Percentiles rank a stretch among this genome's conserved stretches.
Evolutionary conservation across 2,797 vertebrate species (phyloP).

Genomic region (Glossophaga mutica): DNA sequence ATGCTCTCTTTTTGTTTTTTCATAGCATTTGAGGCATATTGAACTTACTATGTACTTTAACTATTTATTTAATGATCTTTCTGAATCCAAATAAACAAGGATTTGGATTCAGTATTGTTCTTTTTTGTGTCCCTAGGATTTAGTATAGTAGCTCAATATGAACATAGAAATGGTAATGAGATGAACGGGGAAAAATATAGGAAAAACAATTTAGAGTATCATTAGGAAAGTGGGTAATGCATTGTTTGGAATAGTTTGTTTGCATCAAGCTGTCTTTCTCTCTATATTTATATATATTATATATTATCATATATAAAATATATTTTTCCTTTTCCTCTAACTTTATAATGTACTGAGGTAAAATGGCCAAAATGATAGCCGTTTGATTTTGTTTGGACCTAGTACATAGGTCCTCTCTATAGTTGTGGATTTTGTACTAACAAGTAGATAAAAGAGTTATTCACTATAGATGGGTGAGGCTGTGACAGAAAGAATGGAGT

Average conservation of each 20-base stretch:
- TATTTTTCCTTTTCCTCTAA: not conserved
- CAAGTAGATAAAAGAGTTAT: not conserved
- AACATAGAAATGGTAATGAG: not conserved
- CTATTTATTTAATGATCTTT: not conserved
- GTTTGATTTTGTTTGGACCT: not conserved
- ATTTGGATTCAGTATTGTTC: not conserved
- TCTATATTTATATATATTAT: not conserved
- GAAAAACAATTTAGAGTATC: not conserved
- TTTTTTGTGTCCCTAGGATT: not conserved
- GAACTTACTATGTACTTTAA: not conserved
- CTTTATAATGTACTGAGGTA: not conserved
- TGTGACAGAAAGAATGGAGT: not conserved
- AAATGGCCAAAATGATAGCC: not conserved
- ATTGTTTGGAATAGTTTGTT: not conserved
- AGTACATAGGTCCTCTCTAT: not conserved
- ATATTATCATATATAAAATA: not conserved
- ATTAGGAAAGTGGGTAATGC: not conserved
- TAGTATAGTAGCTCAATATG: not conserved
- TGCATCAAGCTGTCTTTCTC: not conserved
- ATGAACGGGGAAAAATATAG: not conserved
- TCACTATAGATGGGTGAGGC: not conserved
- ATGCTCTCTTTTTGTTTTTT: not conserved
- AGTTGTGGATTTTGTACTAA: slow-evolving; percentile 18
- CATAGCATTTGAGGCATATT: not conserved
- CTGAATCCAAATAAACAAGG: not conserved